A percentile compares a stretch with the other conserved stretches of the same genome.
Evolutionary conservation across 2,797 vertebrate species (phyloP).

Genomic region (Pipistrellus nathusii): DNA sequence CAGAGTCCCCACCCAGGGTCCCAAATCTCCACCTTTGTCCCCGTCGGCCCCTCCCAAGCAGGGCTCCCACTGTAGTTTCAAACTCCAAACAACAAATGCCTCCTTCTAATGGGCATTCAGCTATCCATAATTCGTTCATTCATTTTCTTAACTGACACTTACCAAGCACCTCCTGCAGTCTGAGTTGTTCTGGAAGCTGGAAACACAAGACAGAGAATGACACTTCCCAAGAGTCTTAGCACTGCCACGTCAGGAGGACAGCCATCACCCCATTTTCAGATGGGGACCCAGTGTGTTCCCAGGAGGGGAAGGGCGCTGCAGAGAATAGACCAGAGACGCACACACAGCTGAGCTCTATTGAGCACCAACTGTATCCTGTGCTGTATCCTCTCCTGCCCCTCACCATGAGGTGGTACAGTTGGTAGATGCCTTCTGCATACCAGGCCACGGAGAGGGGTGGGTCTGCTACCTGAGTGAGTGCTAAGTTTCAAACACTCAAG

Average conservation of each 20-base stretch:
- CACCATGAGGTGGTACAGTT: accelerated
- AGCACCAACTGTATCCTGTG: neutral
- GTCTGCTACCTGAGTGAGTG: accelerated
- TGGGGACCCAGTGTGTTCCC: neutral
- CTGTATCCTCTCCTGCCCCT: neutral
- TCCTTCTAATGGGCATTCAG: accelerated
- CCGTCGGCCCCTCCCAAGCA: neutral
- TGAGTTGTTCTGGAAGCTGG: neutral
- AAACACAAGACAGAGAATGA: neutral
- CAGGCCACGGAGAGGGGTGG: neutral
- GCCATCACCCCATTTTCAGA: neutral
- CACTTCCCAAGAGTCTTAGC: neutral
- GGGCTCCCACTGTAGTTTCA: accelerated
- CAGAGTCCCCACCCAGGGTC: neutral
- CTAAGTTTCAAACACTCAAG: accelerated
- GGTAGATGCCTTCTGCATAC: accelerated
- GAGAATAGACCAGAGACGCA: neutral
- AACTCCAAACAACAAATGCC: neutral
- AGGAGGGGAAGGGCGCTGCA: neutral
- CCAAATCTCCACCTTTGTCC: neutral
- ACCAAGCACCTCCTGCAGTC: neutral
- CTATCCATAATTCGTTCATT: neutral
- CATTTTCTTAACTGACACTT: neutral
- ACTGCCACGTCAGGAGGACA: neutral
- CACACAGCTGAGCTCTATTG: too few relatives aligned